These are phyloP conservation scores for Spermophilus dauricus DNA, from an alignment of 2,113 vertebrate species.

Conservation along the genomic window DNA sequence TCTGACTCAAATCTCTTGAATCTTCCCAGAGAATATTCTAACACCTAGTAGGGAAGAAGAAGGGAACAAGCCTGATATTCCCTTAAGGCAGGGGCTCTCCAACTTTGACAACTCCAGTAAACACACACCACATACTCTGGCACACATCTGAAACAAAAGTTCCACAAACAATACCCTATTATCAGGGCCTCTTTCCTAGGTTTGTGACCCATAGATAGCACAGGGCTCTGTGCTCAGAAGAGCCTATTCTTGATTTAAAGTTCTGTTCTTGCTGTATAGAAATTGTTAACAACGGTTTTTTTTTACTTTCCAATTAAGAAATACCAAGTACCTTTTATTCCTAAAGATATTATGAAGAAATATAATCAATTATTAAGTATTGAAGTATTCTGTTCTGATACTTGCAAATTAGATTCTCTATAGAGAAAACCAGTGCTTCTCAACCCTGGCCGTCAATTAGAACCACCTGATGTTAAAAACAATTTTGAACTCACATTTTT, in stretches of 20 bases:
- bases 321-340: no score
- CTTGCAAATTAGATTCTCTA: no score
- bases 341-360: no score
- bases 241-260: neutral
- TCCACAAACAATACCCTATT: neutral
- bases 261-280: neutral
- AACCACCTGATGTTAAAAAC: neutral
- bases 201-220: neutral
- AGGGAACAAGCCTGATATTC: neutral
- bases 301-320: neutral
- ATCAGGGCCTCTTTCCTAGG: neutral
- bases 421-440: no score
- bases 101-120: neutral
- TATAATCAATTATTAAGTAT: no score
- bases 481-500: conserved; percentile 39
- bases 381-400: no score
- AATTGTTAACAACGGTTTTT: neutral
- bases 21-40: neutral
- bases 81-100: neutral
- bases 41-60: neutral
- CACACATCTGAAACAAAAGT: neutral
- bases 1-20: neutral
- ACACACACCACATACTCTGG: neutral
- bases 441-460: no score
- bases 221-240: neutral